Evolutionary conservation across 2,113 vertebrate genomes (phyloP).

Genomic region (Petrocephalus zakoni): DNA sequence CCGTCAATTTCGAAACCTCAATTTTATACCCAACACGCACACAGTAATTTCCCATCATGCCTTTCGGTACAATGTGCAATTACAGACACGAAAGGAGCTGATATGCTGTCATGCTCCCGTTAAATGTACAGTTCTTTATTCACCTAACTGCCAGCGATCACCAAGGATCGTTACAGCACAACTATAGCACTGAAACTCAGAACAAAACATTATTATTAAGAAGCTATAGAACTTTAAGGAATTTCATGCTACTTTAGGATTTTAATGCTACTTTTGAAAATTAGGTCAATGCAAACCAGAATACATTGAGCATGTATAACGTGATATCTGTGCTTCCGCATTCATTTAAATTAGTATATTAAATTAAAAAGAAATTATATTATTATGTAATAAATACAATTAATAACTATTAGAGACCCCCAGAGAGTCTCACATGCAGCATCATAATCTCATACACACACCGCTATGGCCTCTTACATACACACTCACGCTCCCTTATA

Average conservation of each 20-base stretch:
- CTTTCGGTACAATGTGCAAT: not conserved
- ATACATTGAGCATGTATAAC: not conserved
- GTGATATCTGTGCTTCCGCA: not conserved
- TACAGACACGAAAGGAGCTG: not conserved
- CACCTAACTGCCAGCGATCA: not conserved
- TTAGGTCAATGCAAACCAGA: not conserved
- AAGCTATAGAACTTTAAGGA: not conserved
- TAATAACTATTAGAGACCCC: not conserved
- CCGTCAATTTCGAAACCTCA: not conserved
- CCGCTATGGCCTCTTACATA: not conserved
- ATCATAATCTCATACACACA: not conserved
- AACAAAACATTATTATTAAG: not conserved
- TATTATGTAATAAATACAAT: not conserved
- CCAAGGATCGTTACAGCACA: not conserved
- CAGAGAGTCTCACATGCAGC: not conserved
- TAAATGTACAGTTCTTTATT: not conserved
- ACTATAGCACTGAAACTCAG: not conserved
- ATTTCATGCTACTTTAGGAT: not conserved
- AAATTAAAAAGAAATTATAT: not conserved
- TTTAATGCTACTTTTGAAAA: not conserved
- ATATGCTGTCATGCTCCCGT: not conserved
- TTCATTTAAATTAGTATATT: not conserved
- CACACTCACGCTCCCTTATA: not conserved
- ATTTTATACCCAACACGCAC: not conserved
- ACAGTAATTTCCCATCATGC: not conserved